These are phyloP conservation scores for Centropyge bicolor DNA, from an alignment of 2,797 vertebrate species.

Conservation along the genomic window DNA sequence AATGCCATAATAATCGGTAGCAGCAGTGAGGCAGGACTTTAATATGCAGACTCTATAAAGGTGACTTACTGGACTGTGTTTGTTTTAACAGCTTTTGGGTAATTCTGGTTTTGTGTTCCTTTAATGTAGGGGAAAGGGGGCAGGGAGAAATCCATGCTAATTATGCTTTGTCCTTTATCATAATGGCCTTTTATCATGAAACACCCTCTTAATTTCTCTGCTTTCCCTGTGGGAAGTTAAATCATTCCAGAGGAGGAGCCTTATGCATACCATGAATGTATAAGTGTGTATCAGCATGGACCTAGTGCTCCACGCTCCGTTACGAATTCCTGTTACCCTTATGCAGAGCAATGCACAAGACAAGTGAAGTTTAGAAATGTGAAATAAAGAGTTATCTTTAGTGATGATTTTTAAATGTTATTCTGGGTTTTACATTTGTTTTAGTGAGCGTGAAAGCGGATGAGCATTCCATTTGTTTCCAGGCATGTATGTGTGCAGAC, in stretches of 20 bases:
- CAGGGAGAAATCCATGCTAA: constrained; percentile 54
- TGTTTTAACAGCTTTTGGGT: constrained; percentile 52
- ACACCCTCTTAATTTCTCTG: constrained; percentile 70
- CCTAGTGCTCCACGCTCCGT: constrained; percentile 51
- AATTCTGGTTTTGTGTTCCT: constrained; percentile 60
- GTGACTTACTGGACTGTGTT: constrained; percentile 49
- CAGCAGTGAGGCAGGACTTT: constrained; percentile 34
- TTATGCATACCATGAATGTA: constrained; percentile 80
- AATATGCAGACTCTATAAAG: constrained; percentile 48
- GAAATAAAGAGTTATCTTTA: constrained; percentile 44
- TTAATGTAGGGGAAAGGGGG: constrained; percentile 34
- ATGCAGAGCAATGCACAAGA: constrained; percentile 64
- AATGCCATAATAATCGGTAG: constrained; percentile 48
- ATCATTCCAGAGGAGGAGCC: constrained; percentile 71
- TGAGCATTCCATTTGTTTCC: constrained; percentile 50
- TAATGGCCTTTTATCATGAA: constrained; percentile 74
- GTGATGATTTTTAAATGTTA: constrained; percentile 25
- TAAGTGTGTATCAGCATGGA: constrained; percentile 64
- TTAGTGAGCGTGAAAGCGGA: constrained; percentile 21
- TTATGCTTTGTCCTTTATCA: constrained; percentile 69
- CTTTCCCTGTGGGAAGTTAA: constrained; percentile 59
- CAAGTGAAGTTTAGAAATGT: constrained; percentile 67
- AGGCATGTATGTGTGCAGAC: constrained; percentile 6
- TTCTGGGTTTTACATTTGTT: constrained; percentile 20
- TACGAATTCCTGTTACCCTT: constrained; percentile 30